Percentiles rank a stretch among this genome's conserved stretches.
These are phyloP conservation scores for Cathartes aura DNA, from an alignment of 2,113 vertebrate species.

Conservation along the genomic window DNA sequence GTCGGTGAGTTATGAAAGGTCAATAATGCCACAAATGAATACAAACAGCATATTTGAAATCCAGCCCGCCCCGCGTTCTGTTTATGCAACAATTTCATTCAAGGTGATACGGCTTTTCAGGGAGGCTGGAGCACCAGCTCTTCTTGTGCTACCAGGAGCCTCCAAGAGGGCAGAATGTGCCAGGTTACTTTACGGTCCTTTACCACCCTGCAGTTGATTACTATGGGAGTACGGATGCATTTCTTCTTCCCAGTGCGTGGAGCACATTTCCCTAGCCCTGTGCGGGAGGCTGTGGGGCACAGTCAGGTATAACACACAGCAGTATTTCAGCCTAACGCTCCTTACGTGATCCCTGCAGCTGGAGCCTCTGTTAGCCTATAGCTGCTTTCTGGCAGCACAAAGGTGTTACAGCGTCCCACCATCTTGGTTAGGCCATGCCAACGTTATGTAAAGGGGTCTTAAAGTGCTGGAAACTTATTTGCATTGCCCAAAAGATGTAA, in stretches of 20 bases:
- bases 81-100: background rate
- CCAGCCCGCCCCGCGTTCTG: background rate
- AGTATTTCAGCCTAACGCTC: background rate
- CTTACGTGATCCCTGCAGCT: rapidly evolving
- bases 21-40: constrained; percentile 24
- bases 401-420: background rate
- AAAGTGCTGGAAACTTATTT: background rate
- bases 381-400: background rate
- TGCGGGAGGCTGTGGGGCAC: rapidly evolving
- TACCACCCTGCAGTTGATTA: background rate
- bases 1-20: constrained; percentile 22
- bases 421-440: background rate
- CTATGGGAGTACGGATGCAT: background rate
- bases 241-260: background rate
- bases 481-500: background rate
- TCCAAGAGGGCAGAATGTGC: background rate
- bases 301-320: background rate
- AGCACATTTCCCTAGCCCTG: background rate
- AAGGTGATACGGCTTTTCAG: rapidly evolving
- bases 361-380: background rate
- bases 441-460: background rate
- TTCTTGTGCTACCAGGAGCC: background rate
- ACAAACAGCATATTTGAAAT: background rate
- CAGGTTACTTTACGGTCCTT: background rate
- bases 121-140: background rate